phyloP scores from a whole-genome alignment of 1,140 invertebrate species.

The Zaprionus nigranus region DNA sequence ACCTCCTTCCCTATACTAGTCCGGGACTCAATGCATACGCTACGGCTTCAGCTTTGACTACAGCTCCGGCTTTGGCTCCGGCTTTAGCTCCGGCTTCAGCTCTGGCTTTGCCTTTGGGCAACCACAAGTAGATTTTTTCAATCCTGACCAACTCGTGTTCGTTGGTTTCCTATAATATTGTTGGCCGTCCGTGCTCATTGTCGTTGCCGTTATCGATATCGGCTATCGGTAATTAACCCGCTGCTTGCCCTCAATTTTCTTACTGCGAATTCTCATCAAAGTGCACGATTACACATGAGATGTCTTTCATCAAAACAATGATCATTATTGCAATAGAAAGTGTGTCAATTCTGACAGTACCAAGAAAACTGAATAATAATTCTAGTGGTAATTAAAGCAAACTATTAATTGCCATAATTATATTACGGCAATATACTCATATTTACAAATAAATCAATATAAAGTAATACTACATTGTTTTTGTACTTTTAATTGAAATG shows the following conservation, averaged over 20 bases:
- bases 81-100: background rate
- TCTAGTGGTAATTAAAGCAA: background rate
- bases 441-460: background rate
- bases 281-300: background rate
- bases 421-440: no score
- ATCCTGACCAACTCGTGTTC: background rate
- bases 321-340: background rate
- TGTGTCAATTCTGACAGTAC: background rate
- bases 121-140: constrained; percentile 9
- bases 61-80: background rate
- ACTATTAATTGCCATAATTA: no score
- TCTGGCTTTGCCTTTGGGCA: constrained; percentile 1
- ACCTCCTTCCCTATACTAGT: background rate
- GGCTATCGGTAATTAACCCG: background rate
- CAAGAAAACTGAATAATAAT: background rate
- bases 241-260: background rate
- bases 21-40: background rate
- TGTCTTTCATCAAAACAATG: background rate
- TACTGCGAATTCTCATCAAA: background rate
- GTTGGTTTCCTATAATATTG: background rate
- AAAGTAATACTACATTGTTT: no score
- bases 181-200: background rate
- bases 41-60: background rate
- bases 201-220: background rate
- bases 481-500: no score